Evolutionary conservation across 2,113 vertebrate species (phyloP).

Genomic region (Motacilla alba): DNA sequence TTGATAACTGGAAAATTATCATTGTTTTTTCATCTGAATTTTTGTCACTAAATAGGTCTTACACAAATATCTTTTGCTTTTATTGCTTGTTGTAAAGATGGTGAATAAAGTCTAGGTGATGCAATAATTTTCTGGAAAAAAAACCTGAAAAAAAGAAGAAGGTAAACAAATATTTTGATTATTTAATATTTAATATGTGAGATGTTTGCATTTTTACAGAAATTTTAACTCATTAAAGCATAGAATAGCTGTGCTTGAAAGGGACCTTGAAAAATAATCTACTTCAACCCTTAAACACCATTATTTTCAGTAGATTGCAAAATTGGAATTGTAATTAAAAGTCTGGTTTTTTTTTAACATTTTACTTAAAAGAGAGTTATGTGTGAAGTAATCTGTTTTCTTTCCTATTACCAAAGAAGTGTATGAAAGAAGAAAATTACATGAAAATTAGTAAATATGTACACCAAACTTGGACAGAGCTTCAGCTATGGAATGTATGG

Average conservation of each 20-base stretch:
- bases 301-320: background rate
- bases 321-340: background rate
- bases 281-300: background rate
- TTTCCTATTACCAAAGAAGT: background rate
- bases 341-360: rapidly evolving
- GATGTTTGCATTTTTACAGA: background rate
- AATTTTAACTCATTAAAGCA: background rate
- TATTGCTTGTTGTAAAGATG: background rate
- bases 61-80: background rate
- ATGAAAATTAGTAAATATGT: background rate
- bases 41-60: background rate
- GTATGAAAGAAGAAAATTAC: background rate
- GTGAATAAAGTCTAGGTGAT: background rate
- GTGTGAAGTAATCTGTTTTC: background rate
- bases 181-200: background rate
- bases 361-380: background rate
- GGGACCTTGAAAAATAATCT: background rate
- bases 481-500: background rate
- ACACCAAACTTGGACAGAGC: background rate
- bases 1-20: background rate
- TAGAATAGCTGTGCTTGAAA: background rate
- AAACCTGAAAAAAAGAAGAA: background rate
- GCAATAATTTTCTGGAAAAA: background rate
- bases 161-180: background rate
- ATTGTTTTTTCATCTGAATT: background rate